These are phyloP conservation scores for Cervus canadensis DNA, from an alignment of 2,113 vertebrate genomes.

Conservation along the genomic window DNA sequence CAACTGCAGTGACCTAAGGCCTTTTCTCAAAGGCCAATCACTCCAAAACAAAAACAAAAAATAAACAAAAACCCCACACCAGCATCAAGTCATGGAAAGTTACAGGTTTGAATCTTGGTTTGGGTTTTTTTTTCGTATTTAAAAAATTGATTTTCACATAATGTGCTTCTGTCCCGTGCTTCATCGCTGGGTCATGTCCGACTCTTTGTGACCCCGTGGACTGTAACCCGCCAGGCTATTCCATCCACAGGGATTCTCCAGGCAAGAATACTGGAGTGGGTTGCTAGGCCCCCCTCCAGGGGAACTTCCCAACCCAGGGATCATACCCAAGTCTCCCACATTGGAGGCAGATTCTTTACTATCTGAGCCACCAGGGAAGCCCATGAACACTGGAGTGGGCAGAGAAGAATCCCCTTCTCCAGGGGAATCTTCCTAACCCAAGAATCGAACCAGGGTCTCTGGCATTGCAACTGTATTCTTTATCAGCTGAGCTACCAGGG, in stretches of 20 bases:
- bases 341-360: neutral
- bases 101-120: neutral
- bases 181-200: accelerated
- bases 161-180: neutral
- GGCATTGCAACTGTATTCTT: neutral
- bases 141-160: neutral
- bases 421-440: neutral
- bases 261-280: neutral
- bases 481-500: neutral
- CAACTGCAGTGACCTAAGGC: neutral
- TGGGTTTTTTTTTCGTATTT: neutral
- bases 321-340: neutral
- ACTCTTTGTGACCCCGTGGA: neutral
- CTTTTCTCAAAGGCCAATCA: neutral
- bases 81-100: neutral
- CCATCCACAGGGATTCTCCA: neutral
- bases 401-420: neutral
- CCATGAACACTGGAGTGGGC: neutral
- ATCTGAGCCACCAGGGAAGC: neutral
- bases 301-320: neutral
- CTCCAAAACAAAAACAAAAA: neutral
- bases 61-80: neutral
- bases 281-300: neutral
- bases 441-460: neutral
- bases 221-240: neutral